These are phyloP conservation scores for Eulemur albifrons DNA, from an alignment of 2,797 vertebrate genomes.

Conservation along the genomic window DNA sequence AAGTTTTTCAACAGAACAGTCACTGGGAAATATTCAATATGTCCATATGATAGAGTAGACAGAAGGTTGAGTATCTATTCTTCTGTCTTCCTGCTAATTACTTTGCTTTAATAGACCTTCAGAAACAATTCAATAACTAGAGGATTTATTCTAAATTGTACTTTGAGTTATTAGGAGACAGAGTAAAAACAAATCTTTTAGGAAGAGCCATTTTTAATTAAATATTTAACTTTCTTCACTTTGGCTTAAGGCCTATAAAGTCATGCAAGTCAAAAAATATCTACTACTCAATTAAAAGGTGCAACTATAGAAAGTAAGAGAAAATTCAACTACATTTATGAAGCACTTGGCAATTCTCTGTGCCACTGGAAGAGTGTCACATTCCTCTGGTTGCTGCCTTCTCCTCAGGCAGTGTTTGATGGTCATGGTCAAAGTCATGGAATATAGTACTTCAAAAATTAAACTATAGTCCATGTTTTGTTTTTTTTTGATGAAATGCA, in stretches of 20 bases:
- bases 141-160: slow-evolving; percentile 47
- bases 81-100: slow-evolving; percentile 55
- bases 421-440: neutral
- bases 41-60: neutral
- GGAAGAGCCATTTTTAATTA: slow-evolving; percentile 43
- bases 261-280: neutral
- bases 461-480: neutral
- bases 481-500: neutral
- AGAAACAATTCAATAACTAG: slow-evolving; percentile 59
- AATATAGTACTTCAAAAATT: neutral
- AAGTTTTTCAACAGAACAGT: slow-evolving; percentile 6
- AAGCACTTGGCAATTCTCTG: neutral
- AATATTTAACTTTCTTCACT: slow-evolving; percentile 55
- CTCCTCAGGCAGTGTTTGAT: neutral
- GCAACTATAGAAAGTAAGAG: neutral
- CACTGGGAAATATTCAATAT: neutral
- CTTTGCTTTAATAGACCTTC: slow-evolving; percentile 48
- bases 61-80: slow-evolving; percentile 3
- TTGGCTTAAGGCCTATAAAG: neutral
- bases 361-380: neutral
- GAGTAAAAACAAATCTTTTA: slow-evolving; percentile 56
- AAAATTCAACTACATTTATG: neutral
- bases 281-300: neutral
- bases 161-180: slow-evolving; percentile 55
- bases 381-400: neutral